Evolutionary conservation across 2,113 vertebrate species (phyloP).

Genomic region (Hepsetus odoe): DNA sequence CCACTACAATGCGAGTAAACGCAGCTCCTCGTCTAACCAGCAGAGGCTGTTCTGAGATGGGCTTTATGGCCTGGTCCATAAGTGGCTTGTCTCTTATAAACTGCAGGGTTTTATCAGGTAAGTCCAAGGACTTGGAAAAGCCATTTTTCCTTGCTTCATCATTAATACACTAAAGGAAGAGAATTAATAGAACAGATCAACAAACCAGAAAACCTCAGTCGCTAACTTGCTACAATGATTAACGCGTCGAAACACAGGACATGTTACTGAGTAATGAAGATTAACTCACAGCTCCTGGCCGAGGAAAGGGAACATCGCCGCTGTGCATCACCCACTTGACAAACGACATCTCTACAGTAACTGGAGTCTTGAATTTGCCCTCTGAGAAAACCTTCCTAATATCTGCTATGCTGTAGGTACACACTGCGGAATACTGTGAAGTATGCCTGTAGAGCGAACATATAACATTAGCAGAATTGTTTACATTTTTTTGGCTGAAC

Average conservation of each 20-base stretch:
- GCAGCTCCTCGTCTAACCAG: conserved; percentile 69
- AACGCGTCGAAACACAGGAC: background rate
- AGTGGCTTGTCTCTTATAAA: conserved; percentile 76
- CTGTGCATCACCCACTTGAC: conserved; percentile 76
- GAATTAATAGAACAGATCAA: background rate
- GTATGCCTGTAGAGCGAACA: conserved; percentile 64
- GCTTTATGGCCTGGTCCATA: conserved; percentile 73
- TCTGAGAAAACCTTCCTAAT: conserved; percentile 74
- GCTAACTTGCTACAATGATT: background rate
- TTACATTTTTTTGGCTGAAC: too few relatives aligned
- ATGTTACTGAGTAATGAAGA: conserved; percentile 5
- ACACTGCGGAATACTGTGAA: conserved; percentile 73
- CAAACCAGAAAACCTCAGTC: background rate
- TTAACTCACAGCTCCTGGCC: conserved; percentile 80
- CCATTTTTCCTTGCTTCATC: conserved; percentile 57
- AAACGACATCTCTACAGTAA: conserved; percentile 65
- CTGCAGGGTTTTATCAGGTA: conserved; percentile 77
- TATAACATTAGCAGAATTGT: too few relatives aligned
- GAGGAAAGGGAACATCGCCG: conserved; percentile 75
- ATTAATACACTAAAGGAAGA: conserved; percentile 69
- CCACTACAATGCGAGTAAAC: conserved; percentile 74
- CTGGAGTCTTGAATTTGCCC: conserved; percentile 74
- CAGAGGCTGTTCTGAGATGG: conserved; percentile 60
- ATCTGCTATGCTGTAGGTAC: conserved; percentile 65
- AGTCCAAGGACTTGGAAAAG: conserved; percentile 63